phyloP scores from a whole-genome alignment of 1,140 invertebrate species.

The Battus philenor region DNA sequence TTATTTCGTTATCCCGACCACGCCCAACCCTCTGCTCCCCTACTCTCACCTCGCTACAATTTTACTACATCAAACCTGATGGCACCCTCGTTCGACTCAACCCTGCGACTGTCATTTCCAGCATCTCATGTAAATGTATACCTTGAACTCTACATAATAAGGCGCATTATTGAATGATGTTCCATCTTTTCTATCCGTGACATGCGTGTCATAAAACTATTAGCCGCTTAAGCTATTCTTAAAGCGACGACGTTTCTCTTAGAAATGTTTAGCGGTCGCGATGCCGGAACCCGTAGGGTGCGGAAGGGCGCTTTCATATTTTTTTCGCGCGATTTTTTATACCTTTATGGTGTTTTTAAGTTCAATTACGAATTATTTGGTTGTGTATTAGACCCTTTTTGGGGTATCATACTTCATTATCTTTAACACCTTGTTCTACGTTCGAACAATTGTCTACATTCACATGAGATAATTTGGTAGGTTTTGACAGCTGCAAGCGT shows the following conservation, averaged over 20 bases:
- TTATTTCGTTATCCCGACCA: constrained; percentile 66
- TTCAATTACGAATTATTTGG: constrained; percentile 63
- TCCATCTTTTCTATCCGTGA: constrained; percentile 32
- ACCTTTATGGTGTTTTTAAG: constrained; percentile 58
- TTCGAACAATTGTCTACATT: constrained; percentile 12
- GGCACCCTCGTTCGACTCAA: constrained; percentile 57
- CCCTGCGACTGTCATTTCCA: constrained; percentile 62
- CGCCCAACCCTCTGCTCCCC: constrained; percentile 39
- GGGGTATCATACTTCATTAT: constrained; percentile 63
- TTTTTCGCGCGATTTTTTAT: constrained; percentile 47
- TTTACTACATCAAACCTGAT: constrained; percentile 47
- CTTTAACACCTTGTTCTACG: constrained; percentile 63
- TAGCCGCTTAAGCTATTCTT: constrained; percentile 71
- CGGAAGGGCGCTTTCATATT: constrained; percentile 52
- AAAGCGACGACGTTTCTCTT: constrained; percentile 55
- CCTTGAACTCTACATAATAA: constrained; percentile 32
- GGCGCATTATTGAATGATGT: constrained; percentile 25
- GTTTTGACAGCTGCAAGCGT: neutral
- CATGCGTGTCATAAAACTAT: constrained; percentile 75
- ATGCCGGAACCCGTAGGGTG: constrained; percentile 37
- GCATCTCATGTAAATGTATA: constrained; percentile 13
- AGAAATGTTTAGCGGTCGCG: constrained; percentile 46
- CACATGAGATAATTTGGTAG: neutral
- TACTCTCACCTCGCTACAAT: constrained; percentile 33
- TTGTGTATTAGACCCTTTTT: constrained; percentile 49